Evolutionary conservation across 2,888 invertebrate species (phyloP).

Genomic region (Cremastobaeus sp.): DNA sequence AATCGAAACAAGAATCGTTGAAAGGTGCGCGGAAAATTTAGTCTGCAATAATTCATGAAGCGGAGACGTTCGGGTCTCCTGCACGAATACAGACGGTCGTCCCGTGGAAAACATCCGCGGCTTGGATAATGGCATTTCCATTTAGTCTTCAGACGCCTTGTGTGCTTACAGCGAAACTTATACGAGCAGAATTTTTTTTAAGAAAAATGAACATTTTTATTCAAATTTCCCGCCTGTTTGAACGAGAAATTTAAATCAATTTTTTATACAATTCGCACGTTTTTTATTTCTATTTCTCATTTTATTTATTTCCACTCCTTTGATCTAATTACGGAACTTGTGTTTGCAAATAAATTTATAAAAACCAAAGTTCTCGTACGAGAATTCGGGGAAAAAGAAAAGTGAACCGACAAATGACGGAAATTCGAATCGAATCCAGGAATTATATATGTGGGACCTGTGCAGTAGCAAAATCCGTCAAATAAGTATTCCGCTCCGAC

Average conservation of each 20-base stretch:
- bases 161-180: too few species aligned
- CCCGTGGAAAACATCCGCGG: constrained; percentile 16
- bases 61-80: constrained; percentile 17
- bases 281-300: too few species aligned
- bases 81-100: constrained; percentile 5
- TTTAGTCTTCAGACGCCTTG: too few species aligned
- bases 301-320: too few species aligned
- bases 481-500: constrained; percentile 40
- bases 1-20: constrained; percentile 7
- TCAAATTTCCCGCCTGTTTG: too few species aligned
- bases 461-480: constrained; percentile 40
- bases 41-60: constrained; percentile 39
- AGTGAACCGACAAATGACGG: constrained; percentile 39
- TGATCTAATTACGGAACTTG: too few species aligned
- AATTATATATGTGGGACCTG: constrained; percentile 47
- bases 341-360: constrained; percentile 12
- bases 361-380: too few species aligned
- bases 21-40: constrained; percentile 1
- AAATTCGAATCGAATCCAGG: constrained; percentile 25
- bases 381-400: constrained; percentile 30
- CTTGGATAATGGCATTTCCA: constrained; percentile 27
- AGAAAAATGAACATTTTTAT: too few species aligned
- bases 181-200: too few species aligned
- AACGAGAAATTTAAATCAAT: too few species aligned
- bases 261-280: too few species aligned